Conservation (phyloP, 2,797 vertebrate genomes). For the Tamandua tetradactyla region DNA sequence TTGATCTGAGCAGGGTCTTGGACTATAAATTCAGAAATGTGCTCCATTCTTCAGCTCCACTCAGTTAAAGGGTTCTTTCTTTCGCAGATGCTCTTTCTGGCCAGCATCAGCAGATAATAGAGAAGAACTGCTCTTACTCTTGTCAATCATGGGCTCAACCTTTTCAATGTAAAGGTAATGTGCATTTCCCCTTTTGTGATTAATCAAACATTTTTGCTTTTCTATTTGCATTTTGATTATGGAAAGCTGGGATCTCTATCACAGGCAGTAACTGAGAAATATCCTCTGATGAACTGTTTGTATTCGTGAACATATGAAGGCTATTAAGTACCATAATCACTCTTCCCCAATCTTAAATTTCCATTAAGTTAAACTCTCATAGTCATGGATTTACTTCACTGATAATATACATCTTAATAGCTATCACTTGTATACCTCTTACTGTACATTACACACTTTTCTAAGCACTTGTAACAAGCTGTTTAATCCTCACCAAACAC, state of each 20-base stretch:
- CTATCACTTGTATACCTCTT: not conserved
- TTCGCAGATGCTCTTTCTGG: not conserved
- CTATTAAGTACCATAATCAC: not conserved
- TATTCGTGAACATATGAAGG: too few species aligned
- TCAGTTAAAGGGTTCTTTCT: not conserved
- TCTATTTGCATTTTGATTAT: not conserved
- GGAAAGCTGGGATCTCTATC: not conserved
- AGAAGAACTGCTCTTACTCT: not conserved
- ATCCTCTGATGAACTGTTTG: not conserved
- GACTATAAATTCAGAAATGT: not conserved
- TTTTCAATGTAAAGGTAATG: not conserved
- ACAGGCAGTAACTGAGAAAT: not conserved
- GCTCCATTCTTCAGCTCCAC: not conserved
- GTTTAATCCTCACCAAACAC: not conserved
- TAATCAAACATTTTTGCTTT: not conserved
- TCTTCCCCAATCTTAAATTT: not conserved
- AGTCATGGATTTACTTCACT: not conserved
- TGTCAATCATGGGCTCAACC: not conserved
- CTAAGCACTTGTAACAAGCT: not conserved
- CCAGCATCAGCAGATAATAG: not conserved
- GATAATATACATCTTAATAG: not conserved
- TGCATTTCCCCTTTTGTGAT: not conserved
- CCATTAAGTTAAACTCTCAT: not conserved
- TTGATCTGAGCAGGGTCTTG: not conserved
- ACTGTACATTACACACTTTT: not conserved